Base-by-base conservation (phyloP, 2,797 vertebrate species). In the Gallinago solitaria region DNA sequence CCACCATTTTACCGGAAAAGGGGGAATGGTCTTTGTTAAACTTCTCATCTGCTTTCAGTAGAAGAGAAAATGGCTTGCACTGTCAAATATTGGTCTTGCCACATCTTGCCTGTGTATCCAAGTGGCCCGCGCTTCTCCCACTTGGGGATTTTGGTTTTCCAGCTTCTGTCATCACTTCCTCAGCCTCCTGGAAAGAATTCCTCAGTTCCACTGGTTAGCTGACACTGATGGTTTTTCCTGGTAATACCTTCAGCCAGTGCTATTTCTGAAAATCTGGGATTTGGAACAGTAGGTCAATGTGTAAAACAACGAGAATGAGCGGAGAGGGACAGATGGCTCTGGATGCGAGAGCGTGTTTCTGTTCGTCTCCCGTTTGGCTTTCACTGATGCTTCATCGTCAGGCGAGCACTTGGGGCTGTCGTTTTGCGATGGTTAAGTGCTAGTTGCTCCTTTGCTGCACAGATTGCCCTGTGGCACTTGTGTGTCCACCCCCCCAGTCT, bases 261-360 rank as follows among this genome's bases (percentile, higher is more conserved):
- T 94, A 75, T 94, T 94, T 95, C 80, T 91, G 89, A 95, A 96
- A 94, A 95, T 95, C 90, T 92, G 91, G 76, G 71, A 90, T 96
- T 95, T 95, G 94, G 94, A 96, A 93, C 95, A 97, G 93, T 96
- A 96, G 95, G 96, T 97, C 95, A 96, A 75, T 85, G 86, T 94
- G 82, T 93, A 87, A 95, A 97, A 90, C 92, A 90, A 83, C 35
- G 77, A 74, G 65, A 92, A 86, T 2, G 0, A 96, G 86, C 4
- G 0, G 77, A 95, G 51, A 89, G 87, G 78, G 91, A 90, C 96
- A 97, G 94, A 96, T 96, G 96, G 96, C 89, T 92, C 57, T 89
- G 81, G 86, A 89, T 95, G 57, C 0, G 2, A 90, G 91, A 95
- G 91, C 68, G 5, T 87, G 86, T 95, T 92, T 97, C 86, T 87